Percentiles rank a stretch among this genome's conserved stretches.
These are phyloP conservation scores for Drosophila flavopinicola DNA, from an alignment of 2,888 invertebrate genomes.

Conservation along the genomic window DNA sequence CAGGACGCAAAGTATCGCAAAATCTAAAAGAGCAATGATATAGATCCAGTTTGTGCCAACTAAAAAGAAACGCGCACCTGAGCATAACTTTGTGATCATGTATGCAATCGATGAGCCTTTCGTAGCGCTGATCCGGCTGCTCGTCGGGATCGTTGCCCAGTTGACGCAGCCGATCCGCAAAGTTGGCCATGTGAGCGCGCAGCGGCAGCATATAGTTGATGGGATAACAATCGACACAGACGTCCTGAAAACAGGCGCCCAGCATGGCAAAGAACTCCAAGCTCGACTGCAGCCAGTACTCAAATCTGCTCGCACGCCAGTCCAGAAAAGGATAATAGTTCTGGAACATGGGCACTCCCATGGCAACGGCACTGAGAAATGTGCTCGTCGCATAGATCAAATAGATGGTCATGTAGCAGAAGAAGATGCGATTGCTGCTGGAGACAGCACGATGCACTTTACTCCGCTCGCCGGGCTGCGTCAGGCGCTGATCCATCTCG, in stretches of 20 bases:
- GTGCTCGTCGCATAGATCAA: constrained; percentile 63
- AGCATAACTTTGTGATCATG: constrained; percentile 70
- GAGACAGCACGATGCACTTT: constrained; percentile 56
- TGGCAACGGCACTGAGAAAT: constrained; percentile 53
- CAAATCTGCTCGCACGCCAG: constrained; percentile 59
- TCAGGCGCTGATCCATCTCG: constrained; percentile 61
- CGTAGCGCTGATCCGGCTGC: constrained; percentile 49
- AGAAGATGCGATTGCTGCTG: constrained; percentile 61
- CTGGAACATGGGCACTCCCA: constrained; percentile 71
- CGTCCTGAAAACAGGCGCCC: constrained; percentile 71
- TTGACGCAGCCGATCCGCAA: constrained; percentile 56
- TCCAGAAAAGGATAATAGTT: constrained; percentile 71
- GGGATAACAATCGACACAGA: constrained; percentile 71
- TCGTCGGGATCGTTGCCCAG: constrained; percentile 55
- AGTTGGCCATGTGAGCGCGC: constrained; percentile 64
- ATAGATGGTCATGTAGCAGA: constrained; percentile 58
- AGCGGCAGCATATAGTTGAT: constrained; percentile 66
- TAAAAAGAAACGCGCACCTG: constrained; percentile 9
- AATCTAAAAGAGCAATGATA: constrained; percentile 32
- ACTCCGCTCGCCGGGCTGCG: constrained; percentile 40
- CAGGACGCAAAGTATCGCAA: constrained; percentile 66
- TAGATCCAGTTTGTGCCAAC: no score
- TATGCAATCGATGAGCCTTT: constrained; percentile 66
- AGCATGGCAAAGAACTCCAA: constrained; percentile 69
- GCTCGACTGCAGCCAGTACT: constrained; percentile 58